Conservation (phyloP, 30 jellyfish, hydroid and myxozoan genomes). For the Clytia hemisphaerica region DNA sequence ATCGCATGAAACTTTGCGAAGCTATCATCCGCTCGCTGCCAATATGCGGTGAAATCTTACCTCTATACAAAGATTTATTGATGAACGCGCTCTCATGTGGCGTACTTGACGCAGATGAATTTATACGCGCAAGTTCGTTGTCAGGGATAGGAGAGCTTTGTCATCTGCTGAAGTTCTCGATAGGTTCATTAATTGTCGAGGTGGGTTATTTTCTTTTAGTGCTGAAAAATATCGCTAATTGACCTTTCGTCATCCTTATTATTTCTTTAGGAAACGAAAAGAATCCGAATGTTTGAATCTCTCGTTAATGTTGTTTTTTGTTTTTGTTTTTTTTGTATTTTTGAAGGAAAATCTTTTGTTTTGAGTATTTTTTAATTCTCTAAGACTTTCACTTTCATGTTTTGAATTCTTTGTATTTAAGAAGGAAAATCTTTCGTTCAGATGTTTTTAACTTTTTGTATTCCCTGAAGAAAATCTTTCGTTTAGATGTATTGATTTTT, state of each 20-base stretch:
- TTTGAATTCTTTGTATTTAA: no score
- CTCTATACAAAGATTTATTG: slow-evolving; percentile 50
- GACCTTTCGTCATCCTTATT: no score
- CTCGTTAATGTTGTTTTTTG: background rate
- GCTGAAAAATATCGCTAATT: no score
- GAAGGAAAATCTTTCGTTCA: no score
- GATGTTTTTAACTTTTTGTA: no score
- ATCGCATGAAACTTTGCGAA: slow-evolving; percentile 83
- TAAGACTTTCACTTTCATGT: no score
- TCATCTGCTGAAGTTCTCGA: slow-evolving; percentile 44
- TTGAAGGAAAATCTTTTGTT: no score
- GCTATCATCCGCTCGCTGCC: slow-evolving; percentile 52
- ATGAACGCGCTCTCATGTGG: slow-evolving; percentile 71
- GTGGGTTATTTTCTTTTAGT: slow-evolving; percentile 11
- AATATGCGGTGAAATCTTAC: slow-evolving; percentile 53
- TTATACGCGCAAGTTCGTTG: slow-evolving; percentile 69
- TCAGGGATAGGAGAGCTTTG: slow-evolving; percentile 76
- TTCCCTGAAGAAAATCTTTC: no score
- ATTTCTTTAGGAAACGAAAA: no score
- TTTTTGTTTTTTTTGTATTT: slow-evolving; percentile 3
- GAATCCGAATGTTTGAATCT: background rate
- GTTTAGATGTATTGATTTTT: no score
- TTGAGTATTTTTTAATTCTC: no score
- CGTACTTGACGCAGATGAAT: slow-evolving; percentile 55
- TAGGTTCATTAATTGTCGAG: slow-evolving; percentile 56